Conservation (phyloP, 2,888 invertebrate species). For the Prosapia bicincta region DNA sequence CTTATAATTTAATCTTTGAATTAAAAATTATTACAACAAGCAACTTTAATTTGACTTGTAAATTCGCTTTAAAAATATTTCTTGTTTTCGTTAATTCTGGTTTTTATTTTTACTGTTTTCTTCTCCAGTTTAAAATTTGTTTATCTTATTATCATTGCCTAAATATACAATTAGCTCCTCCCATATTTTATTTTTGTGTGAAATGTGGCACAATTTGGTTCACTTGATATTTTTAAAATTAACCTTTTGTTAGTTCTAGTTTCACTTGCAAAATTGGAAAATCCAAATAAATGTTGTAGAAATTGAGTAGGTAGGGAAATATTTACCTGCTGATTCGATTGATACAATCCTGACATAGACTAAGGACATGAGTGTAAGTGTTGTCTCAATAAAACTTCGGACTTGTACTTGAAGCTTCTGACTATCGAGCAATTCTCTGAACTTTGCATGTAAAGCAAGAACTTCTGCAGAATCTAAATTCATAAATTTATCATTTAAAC, state of each 20-base stretch:
- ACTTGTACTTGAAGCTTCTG: slow-evolving; percentile 55
- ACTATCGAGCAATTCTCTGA: slow-evolving; percentile 54
- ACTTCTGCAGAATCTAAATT: slow-evolving; percentile 65
- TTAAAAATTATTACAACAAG: no score
- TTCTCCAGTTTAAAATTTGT: no score
- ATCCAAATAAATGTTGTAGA: slow-evolving; percentile 14
- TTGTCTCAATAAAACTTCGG: slow-evolving; percentile 75
- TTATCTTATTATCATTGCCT: no score
- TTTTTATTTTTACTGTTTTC: no score
- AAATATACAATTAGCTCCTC: no score
- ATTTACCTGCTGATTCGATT: slow-evolving; percentile 69
- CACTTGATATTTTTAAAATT: background rate
- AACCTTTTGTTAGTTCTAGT: background rate
- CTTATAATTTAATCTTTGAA: no score
- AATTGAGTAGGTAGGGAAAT: slow-evolving; percentile 15
- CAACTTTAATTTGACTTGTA: no score
- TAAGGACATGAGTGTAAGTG: slow-evolving; percentile 69
- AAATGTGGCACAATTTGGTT: no score
- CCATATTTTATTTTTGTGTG: no score
- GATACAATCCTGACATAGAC: slow-evolving; percentile 72
- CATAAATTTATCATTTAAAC: no score
- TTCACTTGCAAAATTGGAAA: background rate
- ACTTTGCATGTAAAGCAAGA: slow-evolving; percentile 61
- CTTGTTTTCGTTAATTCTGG: no score
- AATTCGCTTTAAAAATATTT: no score